Evolutionary conservation across 2,113 vertebrate genomes (phyloP).

Genomic region (Eidolon helvum): DNA sequence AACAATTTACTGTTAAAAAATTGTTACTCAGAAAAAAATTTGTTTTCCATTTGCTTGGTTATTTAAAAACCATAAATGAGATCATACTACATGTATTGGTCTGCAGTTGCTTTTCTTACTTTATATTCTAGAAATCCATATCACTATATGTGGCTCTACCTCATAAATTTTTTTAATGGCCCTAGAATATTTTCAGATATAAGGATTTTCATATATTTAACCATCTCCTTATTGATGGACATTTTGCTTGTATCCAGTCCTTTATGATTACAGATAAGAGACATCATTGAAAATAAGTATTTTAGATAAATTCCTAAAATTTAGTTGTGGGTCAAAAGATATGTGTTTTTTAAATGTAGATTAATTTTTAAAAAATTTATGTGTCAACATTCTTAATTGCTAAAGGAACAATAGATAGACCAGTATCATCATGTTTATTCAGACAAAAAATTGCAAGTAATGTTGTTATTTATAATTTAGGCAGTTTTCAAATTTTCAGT

Average conservation of each 20-base stretch:
- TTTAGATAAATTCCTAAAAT: neutral
- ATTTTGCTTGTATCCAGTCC: neutral
- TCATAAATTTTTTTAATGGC: neutral
- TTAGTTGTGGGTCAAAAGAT: neutral
- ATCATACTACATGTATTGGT: neutral
- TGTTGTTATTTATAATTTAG: neutral
- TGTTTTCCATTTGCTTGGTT: neutral
- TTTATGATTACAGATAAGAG: neutral
- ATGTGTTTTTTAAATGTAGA: neutral
- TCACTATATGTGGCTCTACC: neutral
- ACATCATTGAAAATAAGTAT: neutral
- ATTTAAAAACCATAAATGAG: neutral
- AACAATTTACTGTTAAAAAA: neutral
- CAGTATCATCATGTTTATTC: neutral
- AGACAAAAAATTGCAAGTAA: neutral
- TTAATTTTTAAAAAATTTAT: too few species aligned
- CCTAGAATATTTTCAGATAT: neutral
- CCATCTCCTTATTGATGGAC: neutral
- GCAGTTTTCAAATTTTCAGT: neutral
- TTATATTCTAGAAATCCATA: neutral
- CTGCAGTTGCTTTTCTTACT: neutral
- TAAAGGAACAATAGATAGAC: neutral
- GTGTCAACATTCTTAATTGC: neutral
- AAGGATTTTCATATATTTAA: neutral
- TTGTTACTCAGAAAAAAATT: neutral